Base-by-base conservation (phyloP, 2,113 vertebrate species). In the Ahaetulla prasina region DNA sequence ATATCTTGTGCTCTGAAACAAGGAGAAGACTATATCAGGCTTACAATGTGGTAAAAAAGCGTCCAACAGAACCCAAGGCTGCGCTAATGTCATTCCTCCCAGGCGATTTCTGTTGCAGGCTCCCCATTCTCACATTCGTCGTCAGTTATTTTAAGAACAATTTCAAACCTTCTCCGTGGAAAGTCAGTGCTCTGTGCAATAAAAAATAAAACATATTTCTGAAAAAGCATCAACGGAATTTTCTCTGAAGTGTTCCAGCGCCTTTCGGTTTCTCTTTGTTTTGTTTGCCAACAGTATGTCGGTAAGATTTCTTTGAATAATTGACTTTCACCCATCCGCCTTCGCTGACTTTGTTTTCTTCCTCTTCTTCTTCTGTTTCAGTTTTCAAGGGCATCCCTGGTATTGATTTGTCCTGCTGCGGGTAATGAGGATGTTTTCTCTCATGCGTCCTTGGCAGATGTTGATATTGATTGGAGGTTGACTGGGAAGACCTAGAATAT, bases 291-390 rank as follows among this genome's bases (percentile, higher is more conserved):
- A 97, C 93, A 2, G 92, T 89, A 85, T 97, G 98, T 93, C 98
- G 97, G 89, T 97, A 96, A 85, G 98, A 88, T 96, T 98, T 99
- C 95, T 98, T 99, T 0, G 95, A 95, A 9, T 98, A 97, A 92
- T 99, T 98, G 95, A 99, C 99, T 96, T 98, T 99, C 92, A 98
- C 98, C 99, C 99, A 99, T 0, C 98, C 99, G 0, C 98, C 98
- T 2, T 99, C 99, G 3, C 96, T 96, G 91, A 92, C 96, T 96
- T 97, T 98, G 96, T 94, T 95, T 74, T 98, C 98, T 74, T 98
- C 92, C 49, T 96, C 92, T 60, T 96, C 97, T 3, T 96, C 95
- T 87, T 94, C 94, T 39, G 96, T 92, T 93, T 96, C 97, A 0
- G 93, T 89, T 94, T 96, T 95, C 0, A 97, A 91, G n/a, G 97